A percentile compares a stretch with the other conserved stretches of the same genome.
Conservation (phyloP, 2,888 invertebrate species). For the Sarcophaga rosellei region DNA sequence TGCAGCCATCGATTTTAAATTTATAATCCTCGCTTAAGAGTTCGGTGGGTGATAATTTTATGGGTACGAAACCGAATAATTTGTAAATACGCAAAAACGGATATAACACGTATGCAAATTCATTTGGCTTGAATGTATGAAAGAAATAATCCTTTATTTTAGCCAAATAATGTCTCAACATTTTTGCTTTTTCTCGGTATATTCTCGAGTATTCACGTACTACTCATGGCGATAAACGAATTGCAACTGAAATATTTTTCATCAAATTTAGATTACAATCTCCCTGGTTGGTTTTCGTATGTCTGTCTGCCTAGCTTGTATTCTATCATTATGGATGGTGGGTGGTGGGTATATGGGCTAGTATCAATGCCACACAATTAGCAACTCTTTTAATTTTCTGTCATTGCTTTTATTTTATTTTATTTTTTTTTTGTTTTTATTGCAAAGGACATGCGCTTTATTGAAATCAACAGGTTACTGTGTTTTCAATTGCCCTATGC, state of each 20-base stretch:
- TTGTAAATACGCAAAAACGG: constrained; percentile 74
- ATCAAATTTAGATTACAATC: background rate
- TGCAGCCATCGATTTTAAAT: constrained; percentile 65
- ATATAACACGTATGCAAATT: constrained; percentile 72
- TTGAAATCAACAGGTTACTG: constrained; percentile 44
- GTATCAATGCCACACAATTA: constrained; percentile 27
- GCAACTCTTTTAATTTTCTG: constrained; percentile 35
- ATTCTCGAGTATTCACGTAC: background rate
- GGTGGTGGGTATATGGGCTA: background rate
- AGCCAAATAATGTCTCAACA: constrained; percentile 7
- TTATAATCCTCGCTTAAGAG: constrained; percentile 56
- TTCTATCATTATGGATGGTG: background rate
- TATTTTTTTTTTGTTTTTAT: constrained; percentile 1
- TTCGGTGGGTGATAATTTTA: constrained; percentile 66
- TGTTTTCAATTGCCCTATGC: background rate
- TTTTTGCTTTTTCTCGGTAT: background rate
- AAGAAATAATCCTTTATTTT: constrained; percentile 49
- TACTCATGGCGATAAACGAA: constrained; percentile 13
- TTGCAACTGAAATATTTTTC: constrained; percentile 16
- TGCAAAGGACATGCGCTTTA: constrained; percentile 56
- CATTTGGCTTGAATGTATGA: constrained; percentile 61
- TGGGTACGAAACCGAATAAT: constrained; percentile 72
- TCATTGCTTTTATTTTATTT: background rate
- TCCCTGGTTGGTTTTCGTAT: background rate
- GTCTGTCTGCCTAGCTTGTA: background rate